These are phyloP conservation scores for Seira sanloemensis DNA, from an alignment of 2,888 invertebrate species.

Conservation along the genomic window DNA sequence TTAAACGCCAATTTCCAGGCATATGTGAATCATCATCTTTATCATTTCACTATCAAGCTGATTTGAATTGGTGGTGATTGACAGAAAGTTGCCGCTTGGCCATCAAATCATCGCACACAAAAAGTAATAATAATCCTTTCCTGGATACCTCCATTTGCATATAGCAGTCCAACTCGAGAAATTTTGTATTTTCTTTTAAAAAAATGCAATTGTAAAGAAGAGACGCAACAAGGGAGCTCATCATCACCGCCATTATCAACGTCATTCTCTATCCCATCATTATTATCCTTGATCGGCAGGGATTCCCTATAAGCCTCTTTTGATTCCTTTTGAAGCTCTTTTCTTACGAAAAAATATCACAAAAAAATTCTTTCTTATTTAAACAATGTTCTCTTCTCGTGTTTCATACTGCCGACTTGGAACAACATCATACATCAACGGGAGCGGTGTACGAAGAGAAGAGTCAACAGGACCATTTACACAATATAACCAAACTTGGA, in stretches of 20 bases:
- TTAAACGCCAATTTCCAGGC: neutral
- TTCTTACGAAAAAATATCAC: neutral
- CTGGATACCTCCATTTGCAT: too few relatives aligned
- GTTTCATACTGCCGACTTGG: constrained; percentile 16
- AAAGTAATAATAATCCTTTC: constrained; percentile 5
- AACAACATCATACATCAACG: constrained; percentile 38
- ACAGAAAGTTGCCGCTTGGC: neutral
- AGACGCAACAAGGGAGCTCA: constrained; percentile 58
- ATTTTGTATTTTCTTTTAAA: constrained; percentile 3
- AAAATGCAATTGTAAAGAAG: constrained; percentile 28
- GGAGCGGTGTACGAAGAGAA: neutral
- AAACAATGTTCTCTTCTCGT: neutral
- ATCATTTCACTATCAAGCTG: neutral
- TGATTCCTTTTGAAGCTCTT: too few relatives aligned
- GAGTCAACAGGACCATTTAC: constrained; percentile 25
- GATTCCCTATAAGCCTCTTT: constrained; percentile 15
- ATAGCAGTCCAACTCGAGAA: neutral
- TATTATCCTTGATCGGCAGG: constrained; percentile 61
- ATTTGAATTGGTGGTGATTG: neutral
- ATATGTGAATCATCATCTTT: neutral
- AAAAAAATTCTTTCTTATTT: neutral
- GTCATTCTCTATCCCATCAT: constrained; percentile 36
- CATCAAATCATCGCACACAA: neutral
- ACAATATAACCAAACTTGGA: constrained; percentile 40
- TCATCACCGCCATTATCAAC: constrained; percentile 63